Conservation (phyloP, 2,888 invertebrate species). For the Caradrina kadenii region DNA sequence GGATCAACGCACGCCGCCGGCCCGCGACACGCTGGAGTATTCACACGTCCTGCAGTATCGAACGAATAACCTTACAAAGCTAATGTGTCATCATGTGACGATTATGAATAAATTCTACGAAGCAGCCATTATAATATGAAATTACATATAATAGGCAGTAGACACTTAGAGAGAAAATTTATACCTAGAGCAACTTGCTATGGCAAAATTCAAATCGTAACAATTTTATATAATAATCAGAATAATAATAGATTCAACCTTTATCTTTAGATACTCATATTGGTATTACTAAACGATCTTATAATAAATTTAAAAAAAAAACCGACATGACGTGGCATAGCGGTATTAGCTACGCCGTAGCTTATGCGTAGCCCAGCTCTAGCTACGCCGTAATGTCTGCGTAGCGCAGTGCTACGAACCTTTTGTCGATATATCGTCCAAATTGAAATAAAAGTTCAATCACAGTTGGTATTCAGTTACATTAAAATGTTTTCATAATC, state of each 20-base stretch:
- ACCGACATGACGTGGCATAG: neutral
- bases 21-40: constrained; percentile 30
- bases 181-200: neutral
- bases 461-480: neutral
- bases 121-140: constrained; percentile 1
- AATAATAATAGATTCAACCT: too few species aligned
- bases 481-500: neutral
- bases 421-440: neutral
- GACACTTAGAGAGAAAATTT: neutral
- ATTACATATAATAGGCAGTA: neutral
- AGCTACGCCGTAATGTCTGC: neutral
- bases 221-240: too few species aligned
- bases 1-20: constrained; percentile 25
- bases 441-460: constrained; percentile 5
- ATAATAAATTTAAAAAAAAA: too few species aligned
- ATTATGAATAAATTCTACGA: neutral
- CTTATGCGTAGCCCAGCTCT: neutral
- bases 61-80: constrained; percentile 15
- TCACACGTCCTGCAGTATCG: constrained; percentile 11
- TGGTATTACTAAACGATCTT: neutral
- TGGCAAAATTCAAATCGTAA: too few species aligned
- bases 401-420: constrained; percentile 9
- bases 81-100: constrained; percentile 1
- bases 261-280: too few species aligned
- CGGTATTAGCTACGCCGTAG: too few species aligned